Base-by-base conservation (phyloP, 2,113 vertebrate genomes). In the Xiphophorus couchianus region DNA sequence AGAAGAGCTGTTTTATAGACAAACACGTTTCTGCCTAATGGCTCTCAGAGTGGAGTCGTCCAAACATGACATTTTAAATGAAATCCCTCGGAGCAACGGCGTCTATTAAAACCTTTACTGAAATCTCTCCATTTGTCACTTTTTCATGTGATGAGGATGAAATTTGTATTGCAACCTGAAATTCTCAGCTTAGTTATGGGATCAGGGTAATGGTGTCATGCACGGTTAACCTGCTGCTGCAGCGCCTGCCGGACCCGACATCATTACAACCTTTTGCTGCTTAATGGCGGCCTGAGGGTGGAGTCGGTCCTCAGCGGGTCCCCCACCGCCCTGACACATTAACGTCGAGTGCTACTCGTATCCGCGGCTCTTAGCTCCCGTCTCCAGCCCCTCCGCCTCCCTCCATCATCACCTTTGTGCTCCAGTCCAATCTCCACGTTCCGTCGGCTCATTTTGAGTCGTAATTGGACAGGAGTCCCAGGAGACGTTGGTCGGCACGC, bases 401-500 rank as follows among this genome's bases (percentile, higher is more conserved):
- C 51, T 82, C 87, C 82, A 73, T 87, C 88, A 80, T 81, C 88
- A 79, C 85, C 77, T 85, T 29, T 63, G 80, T 62, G 82, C 70
- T 87, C 87, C 88, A 84, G 87, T 86, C 87, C 92, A 89, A 92
- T 91, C 85, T 88, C 78, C 9, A 2, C 30, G 66, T 81, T 86
- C 90, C 85, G 86, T 82, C 30, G 84, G 66, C 87, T 92, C 92
- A 93, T 93, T 93, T 90, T 92, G 80, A 88, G 87, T 86, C 91
- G 91, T 93, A 93, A 93, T 93, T 93, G 91, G 88, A 93, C 89
- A 74, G 86, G 84, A 29, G 84, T 85, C 92, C 74, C 83, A 1
- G 68, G 87, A 86, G 92, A 85, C 15, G 77, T 76, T 78, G 76
- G 71, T 79, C 87, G 73, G 88, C 91, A 93, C 90, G 88, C 85